Evolutionary conservation across 2,888 invertebrate species (phyloP).

Genomic region (Uloborus plumipes): DNA sequence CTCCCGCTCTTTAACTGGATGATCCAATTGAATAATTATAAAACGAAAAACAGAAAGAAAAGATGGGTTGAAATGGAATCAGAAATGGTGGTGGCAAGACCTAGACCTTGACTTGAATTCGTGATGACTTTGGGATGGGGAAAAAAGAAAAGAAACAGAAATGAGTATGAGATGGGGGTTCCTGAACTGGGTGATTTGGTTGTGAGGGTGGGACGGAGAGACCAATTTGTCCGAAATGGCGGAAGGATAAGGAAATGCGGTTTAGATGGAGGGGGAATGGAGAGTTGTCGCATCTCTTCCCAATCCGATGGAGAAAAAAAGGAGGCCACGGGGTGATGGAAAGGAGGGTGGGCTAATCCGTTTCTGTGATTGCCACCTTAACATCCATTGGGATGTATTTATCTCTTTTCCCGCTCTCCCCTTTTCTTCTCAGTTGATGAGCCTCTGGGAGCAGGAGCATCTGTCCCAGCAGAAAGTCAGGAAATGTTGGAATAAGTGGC

Average conservation of each 20-base stretch:
- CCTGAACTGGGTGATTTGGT: not conserved
- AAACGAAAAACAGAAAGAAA: conserved; percentile 17
- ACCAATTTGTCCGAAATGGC: conserved; percentile 40
- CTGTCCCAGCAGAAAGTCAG: conserved; percentile 28
- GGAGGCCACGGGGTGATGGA: conserved; percentile 13
- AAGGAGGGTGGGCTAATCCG: conserved; percentile 41
- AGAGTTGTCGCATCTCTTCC: conserved; percentile 13
- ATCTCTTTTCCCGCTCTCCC: conserved; percentile 10
- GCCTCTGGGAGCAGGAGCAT: conserved; percentile 16
- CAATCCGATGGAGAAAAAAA: conserved; percentile 32
- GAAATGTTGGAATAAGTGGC: conserved; percentile 21
- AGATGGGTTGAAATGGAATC: not conserved
- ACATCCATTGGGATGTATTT: conserved; percentile 18
- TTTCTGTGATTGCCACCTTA: conserved; percentile 32
- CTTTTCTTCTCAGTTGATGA: conserved; percentile 22
- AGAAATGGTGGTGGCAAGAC: no score
- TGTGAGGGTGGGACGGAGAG: not conserved
- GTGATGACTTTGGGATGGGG: no score
- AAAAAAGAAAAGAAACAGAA: conserved; percentile 5
- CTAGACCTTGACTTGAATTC: no score
- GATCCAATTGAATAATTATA: conserved; percentile 53
- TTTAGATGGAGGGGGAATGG: not conserved
- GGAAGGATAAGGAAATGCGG: conserved; percentile 31
- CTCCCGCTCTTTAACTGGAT: conserved; percentile 28
- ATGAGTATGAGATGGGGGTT: conserved; percentile 29